Base-by-base conservation (phyloP, 2,797 vertebrate genomes). In the Semotilus atromaculatus region DNA sequence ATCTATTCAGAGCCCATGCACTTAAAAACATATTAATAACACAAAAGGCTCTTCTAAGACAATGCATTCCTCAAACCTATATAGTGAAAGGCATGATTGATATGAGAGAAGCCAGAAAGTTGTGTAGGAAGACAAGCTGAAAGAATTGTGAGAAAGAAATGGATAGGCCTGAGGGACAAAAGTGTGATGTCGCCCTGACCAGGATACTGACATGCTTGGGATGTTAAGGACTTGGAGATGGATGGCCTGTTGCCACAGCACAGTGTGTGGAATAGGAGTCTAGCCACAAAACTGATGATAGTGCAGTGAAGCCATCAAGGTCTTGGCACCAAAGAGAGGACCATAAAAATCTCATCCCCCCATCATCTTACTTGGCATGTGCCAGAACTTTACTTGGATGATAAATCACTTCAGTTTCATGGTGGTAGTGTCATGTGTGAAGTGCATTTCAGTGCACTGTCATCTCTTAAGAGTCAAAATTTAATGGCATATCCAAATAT, bases 21-120 rank as follows among this genome's bases (percentile, higher is more conserved):
- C 90, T 85, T 93, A 92, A 94, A 95, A 94, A 93, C 93, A 94
- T 92, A 95, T 94, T 89, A 93, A 94, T 94, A 94, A 92, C 91
- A 93, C 92, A 93, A 94, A 93, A 90, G 85, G 40, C 79, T 85
- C 75, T 84, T 89, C 87, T 75, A 87, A 85, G 89, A 87, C 94
- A 94, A 95, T 93, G 93, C 93, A 95, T 95, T 95, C 94, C 92
- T 88, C 82, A 90, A 88, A 92, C 89, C 92, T 68, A 81, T 77
- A n/a, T 86, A 87, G 90, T 89, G 90, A 92, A 90, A 89, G 89
- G 72, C 88, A 90, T 94, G 94, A 95, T 93, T 93, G 92, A 94
- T 93, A 91, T 90, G 91, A 91, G 91, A 85, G 85, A 91, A 91
- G 93, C 93, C 91, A 93, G 93, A 90, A 94, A 94, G 94, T 92